These are phyloP conservation scores for Neopipo cinnamomea DNA, from an alignment of 2,113 vertebrate genomes.

Conservation along the genomic window DNA sequence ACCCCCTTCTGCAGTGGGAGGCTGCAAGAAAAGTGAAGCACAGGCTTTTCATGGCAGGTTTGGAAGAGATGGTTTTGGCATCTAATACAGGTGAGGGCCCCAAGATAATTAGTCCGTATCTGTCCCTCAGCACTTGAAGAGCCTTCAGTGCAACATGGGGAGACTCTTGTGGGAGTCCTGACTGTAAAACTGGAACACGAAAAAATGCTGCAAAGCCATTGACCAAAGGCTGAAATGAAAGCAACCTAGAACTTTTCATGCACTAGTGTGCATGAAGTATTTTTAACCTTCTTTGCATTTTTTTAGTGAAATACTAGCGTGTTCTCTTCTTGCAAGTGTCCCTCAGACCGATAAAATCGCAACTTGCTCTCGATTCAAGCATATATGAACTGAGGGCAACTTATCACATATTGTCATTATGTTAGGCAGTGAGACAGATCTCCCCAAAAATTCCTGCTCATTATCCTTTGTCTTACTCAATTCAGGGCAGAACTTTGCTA, in stretches of 20 bases:
- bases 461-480: not conserved
- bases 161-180: not conserved
- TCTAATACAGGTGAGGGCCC: not conserved
- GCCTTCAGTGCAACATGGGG: not conserved
- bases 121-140: not conserved
- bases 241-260: not conserved
- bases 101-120: accelerated
- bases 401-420: not conserved
- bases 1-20: not conserved
- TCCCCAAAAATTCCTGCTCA: not conserved
- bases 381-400: not conserved
- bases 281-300: not conserved
- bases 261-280: not conserved
- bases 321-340: not conserved
- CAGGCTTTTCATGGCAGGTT: not conserved
- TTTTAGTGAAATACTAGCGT: not conserved
- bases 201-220: not conserved
- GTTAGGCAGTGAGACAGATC: not conserved
- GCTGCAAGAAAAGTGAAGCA: not conserved
- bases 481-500: not conserved
- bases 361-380: not conserved
- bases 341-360: not conserved
- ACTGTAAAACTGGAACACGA: not conserved
- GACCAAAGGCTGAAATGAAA: not conserved
- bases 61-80: not conserved